Percentiles rank a stretch among this genome's conserved stretches.
Conservation (phyloP, 1,140 invertebrate species). For the Caenorhabditis remanei region DNA sequence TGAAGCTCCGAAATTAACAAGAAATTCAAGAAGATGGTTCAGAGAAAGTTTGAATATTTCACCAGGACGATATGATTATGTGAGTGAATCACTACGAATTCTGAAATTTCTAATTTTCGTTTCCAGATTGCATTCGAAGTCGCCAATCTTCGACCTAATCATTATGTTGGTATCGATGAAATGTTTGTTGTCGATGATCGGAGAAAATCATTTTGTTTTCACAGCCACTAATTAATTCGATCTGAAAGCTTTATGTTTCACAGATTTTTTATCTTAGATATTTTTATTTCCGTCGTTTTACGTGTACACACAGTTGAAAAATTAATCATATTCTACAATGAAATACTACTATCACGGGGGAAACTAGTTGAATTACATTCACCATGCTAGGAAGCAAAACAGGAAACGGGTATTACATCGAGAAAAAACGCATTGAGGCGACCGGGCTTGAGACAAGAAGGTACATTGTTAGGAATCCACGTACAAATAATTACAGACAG, state of each 20-base stretch:
- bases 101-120: neutral
- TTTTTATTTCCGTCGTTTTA: slow-evolving; percentile 30
- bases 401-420: too few relatives aligned
- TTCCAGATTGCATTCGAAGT: slow-evolving; percentile 74
- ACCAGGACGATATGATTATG: slow-evolving; percentile 68
- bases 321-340: neutral
- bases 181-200: slow-evolving; percentile 66
- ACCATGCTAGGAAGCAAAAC: slow-evolving; percentile 15
- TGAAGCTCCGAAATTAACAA: slow-evolving; percentile 65
- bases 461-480: neutral
- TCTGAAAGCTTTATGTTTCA: neutral
- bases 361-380: slow-evolving; percentile 50
- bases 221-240: neutral
- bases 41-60: slow-evolving; percentile 66
- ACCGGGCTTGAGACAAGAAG: slow-evolving; percentile 22
- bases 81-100: slow-evolving; percentile 10
- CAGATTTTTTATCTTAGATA: neutral
- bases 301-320: slow-evolving; percentile 4
- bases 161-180: slow-evolving; percentile 71
- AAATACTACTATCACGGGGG: neutral
- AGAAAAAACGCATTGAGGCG: neutral
- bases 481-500: slow-evolving; percentile 49
- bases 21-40: slow-evolving; percentile 71
- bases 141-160: slow-evolving; percentile 65
- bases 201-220: slow-evolving; percentile 53